Conservation (phyloP, 1,140 invertebrate genomes). For the Odontomachus brunneus region DNA sequence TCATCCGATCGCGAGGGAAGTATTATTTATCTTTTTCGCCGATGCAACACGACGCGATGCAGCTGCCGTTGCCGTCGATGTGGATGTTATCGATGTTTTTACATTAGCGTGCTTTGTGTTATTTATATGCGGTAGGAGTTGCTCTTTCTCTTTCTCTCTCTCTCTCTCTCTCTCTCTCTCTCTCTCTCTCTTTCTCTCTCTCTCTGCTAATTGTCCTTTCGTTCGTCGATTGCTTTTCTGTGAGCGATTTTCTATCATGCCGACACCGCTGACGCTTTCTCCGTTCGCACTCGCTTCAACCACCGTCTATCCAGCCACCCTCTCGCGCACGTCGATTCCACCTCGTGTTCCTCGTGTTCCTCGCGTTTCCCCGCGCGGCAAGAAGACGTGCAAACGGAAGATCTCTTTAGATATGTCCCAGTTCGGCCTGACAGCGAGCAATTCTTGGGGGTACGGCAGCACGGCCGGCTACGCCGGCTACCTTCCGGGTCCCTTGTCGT, state of each 20-base stretch:
- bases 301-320: not conserved
- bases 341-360: not conserved
- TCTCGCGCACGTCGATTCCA: too few species aligned
- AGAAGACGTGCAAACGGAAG: constrained; percentile 28
- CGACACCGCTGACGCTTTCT: not conserved
- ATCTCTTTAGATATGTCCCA: constrained; percentile 89
- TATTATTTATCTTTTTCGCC: constrained; percentile 52
- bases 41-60: too few species aligned
- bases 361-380: not conserved
- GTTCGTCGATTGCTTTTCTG: constrained; percentile 14
- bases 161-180: not conserved
- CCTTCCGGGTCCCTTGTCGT: constrained; percentile 87
- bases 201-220: constrained; percentile 1
- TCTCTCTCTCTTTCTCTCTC: not conserved
- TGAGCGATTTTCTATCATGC: not conserved
- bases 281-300: constrained; percentile 2
- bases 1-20: constrained; percentile 13
- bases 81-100: constrained; percentile 46
- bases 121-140: constrained; percentile 8
- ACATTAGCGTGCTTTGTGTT: constrained; percentile 34
- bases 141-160: not conserved
- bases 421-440: constrained; percentile 91
- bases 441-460: constrained; percentile 94
- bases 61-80: not conserved
- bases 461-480: constrained; percentile 93